These are phyloP conservation scores for Edolisoma coerulescens DNA, from an alignment of 2,113 vertebrate species.

Conservation along the genomic window DNA sequence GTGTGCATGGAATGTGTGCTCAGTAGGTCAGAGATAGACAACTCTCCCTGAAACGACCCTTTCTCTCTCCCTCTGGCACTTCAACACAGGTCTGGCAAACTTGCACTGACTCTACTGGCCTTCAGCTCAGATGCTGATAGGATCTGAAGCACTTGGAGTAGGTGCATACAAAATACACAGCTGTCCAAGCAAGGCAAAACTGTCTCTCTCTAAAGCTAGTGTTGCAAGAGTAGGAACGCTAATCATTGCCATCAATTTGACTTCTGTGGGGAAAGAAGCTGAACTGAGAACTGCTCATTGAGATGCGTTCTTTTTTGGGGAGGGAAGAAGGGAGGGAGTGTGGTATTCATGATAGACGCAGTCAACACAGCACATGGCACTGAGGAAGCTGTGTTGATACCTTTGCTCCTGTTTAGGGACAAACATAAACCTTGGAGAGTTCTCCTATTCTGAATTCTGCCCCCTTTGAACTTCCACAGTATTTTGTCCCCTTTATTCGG, in stretches of 20 bases:
- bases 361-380: neutral
- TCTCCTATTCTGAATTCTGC: neutral
- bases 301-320: neutral
- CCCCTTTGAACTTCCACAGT: neutral
- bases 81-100: neutral
- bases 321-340: neutral
- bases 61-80: fast-evolving
- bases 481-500: neutral
- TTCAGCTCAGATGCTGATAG: neutral
- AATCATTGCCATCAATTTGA: neutral
- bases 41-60: neutral
- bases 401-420: neutral
- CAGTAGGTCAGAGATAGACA: neutral
- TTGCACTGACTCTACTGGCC: neutral
- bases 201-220: neutral
- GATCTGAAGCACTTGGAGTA: neutral
- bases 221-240: neutral
- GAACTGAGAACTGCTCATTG: neutral
- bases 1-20: neutral
- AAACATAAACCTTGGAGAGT: neutral
- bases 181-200: neutral
- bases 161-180: neutral
- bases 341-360: neutral
- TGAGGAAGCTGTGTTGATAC: neutral
- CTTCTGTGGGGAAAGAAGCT: neutral